Conservation (phyloP, 2,797 vertebrate species). For the Iguana delicatissima region DNA sequence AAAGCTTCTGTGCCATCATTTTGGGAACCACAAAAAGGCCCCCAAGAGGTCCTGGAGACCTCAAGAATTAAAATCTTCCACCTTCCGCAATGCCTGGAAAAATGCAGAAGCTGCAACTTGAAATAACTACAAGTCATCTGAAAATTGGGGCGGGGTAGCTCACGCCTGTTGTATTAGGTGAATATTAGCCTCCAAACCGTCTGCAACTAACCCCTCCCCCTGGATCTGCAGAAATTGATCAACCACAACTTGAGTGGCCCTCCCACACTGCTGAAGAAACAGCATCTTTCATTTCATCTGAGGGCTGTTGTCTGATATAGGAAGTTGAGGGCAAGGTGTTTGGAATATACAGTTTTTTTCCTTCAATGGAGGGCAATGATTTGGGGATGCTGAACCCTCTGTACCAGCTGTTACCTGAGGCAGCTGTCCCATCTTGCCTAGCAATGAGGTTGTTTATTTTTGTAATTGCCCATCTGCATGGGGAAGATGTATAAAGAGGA, state of each 20-base stretch:
- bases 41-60: too few species aligned
- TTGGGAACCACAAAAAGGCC: too few species aligned
- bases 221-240: neutral
- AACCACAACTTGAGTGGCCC: neutral
- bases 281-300: neutral
- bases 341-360: neutral
- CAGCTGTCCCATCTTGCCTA: neutral
- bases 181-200: too few species aligned
- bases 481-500: neutral
- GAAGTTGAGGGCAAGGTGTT: neutral
- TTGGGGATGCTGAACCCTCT: too few species aligned
- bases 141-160: too few species aligned
- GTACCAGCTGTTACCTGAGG: neutral
- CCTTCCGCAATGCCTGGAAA: too few species aligned
- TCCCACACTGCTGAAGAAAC: neutral
- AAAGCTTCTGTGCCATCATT: too few species aligned
- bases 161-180: too few species aligned
- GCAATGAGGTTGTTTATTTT: neutral
- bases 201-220: neutral
- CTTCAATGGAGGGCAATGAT: neutral
- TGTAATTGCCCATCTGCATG: neutral
- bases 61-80: too few species aligned
- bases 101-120: too few species aligned
- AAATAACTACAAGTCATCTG: too few species aligned
- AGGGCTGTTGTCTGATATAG: neutral